Evolutionary conservation across 2,888 invertebrate genomes (phyloP), one percentile per base, ranked within the genome.

Genomic region (Eustalomyia histrio): DNA sequence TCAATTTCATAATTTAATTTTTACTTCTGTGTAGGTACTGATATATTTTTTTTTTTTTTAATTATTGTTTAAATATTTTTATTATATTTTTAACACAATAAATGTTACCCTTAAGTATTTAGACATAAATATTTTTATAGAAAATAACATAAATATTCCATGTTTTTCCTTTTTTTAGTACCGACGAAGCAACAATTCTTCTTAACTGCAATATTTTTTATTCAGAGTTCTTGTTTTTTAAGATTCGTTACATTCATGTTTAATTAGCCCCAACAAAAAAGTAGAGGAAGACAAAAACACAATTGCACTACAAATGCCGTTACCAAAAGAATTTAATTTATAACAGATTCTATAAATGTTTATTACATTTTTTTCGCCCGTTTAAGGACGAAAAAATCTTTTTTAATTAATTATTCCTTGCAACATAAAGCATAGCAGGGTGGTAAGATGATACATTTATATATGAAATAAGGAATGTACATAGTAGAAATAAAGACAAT

Each of bases 221-320:
- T 24, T 58, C 35, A 33, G 18, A 16, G 57, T 29, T 57, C n/a
- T 60, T 71, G 52, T 71, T 71, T 76, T 57, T 52, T 50, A 47
- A 64, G 47, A 78, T 72, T 65, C 60, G 71, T 65, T 72, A 55
- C 60, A 60, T 55, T 80, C 65, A 65, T 74, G 80, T 80, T 80
- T 80, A 80, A 80, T 80, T 80, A 76, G 80, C 80, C 80, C 68
- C 35, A 65, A 69, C 76, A 55, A 43, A 52, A 69, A 67, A 57
- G 16, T 29, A 57, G 12, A 64, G 14, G 14, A 64, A 17, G 14
- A 50, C 33, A 76, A 52, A 67, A 73, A 24, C 43, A 75, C 53
- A 68, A 61, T 53, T 68, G 68, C 68, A 61, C 33, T 55, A 33
- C 43, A 53, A 68, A 68, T 61, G 61, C 43, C 53, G 29, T 65